Base-by-base conservation (phyloP, 2,888 invertebrate genomes). In the Euzophera pinguis region DNA sequence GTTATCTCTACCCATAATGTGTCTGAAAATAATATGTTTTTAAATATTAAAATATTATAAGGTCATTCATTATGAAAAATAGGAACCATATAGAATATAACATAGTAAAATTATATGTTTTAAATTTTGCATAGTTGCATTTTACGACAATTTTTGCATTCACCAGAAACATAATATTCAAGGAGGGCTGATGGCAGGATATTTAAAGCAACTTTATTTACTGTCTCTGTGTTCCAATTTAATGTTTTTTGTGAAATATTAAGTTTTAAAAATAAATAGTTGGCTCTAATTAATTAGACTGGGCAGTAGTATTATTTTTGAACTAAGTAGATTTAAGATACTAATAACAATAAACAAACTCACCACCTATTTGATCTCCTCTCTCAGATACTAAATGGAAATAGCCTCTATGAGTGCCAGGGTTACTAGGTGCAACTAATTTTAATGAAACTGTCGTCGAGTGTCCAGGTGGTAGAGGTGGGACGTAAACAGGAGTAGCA, bases 351-450 rank as follows among this genome's bases (percentile, higher is more conserved):
- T 3, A 16, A 12, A 16, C 13, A 29, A 54, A 64, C 71, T 71
- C 88, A 97, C 98, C 98, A 81, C 99, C 99, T 91, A 98, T 98
- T 83, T 95, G 96, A 67, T 95, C 93, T 57, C 98, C 98, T 68
- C 94, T 94, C 38, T 96, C 92, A 54, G 97, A 97, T 71, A 95
- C 94, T 91, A 98, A 92, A 72, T 97, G 93, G 95, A 98, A 99
- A 90, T 96, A 95, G 63, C 96, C 96, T 81, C 95, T 93, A 81
- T 95, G 96, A 13, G 93, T 92, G 9, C 97, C 97, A 38, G 94
- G 91, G 53, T 87, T 78, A 10, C 91, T 83, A 7, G 98, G 98
- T 72, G 97, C 96, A 49, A 92, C 92, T 91, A 98, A 93, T 67
- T 95, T 94, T 57, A 98, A 91, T 64, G 93, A 92, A 52, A 98